Evolutionary conservation across 2,888 invertebrate genomes (phyloP).

Genomic region (Pandemis corylana): DNA sequence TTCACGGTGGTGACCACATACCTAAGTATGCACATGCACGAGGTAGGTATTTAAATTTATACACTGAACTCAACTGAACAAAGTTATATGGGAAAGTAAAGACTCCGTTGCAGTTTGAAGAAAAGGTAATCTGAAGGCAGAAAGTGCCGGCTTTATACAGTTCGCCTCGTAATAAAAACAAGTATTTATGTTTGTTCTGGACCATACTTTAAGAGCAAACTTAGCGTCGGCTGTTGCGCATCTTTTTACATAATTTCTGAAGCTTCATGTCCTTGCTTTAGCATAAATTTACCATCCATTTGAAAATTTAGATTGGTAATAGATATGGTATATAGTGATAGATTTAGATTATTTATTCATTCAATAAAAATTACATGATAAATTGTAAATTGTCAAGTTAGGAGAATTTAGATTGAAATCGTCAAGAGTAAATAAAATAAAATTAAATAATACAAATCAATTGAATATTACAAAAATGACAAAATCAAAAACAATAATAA

Average conservation of each 20-base stretch:
- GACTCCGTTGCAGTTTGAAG: neutral
- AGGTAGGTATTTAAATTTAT: neutral
- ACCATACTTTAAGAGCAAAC: constrained; percentile 1
- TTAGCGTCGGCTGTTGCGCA: neutral
- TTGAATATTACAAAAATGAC: no score
- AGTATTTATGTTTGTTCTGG: constrained; percentile 6
- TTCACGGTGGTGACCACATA: constrained; percentile 1
- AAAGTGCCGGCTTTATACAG: neutral
- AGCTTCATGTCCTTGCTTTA: neutral
- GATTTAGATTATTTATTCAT: no score
- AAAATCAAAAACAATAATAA: no score
- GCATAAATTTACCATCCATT: neutral
- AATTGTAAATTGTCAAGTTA: no score
- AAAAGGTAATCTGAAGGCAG: constrained; percentile 15
- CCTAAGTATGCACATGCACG: neutral
- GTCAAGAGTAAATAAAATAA: no score
- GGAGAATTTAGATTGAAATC: no score
- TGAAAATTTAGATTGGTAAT: neutral
- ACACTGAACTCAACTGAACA: neutral
- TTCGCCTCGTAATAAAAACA: constrained; percentile 12
- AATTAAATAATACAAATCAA: no score
- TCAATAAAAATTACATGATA: no score
- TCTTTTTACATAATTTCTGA: neutral
- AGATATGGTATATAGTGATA: neutral
- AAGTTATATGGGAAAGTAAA: constrained; percentile 4